These are phyloP conservation scores for Eclectus roratus DNA, from an alignment of 2,113 vertebrate species.

Conservation along the genomic window DNA sequence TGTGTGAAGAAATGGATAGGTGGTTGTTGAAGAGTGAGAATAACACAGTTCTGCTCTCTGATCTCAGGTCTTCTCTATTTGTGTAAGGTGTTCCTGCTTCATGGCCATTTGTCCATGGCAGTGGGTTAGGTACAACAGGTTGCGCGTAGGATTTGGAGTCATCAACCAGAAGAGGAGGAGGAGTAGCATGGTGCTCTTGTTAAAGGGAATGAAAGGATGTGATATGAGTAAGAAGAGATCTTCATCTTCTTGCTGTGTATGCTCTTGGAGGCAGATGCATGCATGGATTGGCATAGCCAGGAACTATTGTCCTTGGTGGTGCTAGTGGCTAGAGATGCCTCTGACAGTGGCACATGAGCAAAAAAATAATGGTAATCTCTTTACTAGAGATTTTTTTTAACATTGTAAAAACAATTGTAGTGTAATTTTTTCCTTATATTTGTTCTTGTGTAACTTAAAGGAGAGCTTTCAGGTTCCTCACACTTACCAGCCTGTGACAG, in stretches of 20 bases:
- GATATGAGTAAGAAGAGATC: background rate
- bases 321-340: background rate
- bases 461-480: slow-evolving; percentile 75
- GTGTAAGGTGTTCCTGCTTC: background rate
- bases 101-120: background rate
- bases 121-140: background rate
- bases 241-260: background rate
- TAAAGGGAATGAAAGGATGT: background rate
- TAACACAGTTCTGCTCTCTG: background rate
- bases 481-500: slow-evolving; percentile 72
- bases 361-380: background rate
- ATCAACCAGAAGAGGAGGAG: background rate
- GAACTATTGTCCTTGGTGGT: background rate
- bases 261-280: background rate
- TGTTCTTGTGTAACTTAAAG: slow-evolving; percentile 38
- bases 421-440: background rate
- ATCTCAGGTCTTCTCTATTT: background rate
- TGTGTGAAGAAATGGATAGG: background rate
- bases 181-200: background rate
- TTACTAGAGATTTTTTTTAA: background rate
- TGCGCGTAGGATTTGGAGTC: background rate
- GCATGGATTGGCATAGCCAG: background rate
- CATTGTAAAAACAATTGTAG: background rate
- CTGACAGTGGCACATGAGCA: background rate
- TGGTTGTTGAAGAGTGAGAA: background rate